Evolutionary conservation across 2,797 vertebrate genomes (phyloP), one percentile per base, ranked within the genome.

Genomic region (Acipenser oxyrinchus): DNA sequence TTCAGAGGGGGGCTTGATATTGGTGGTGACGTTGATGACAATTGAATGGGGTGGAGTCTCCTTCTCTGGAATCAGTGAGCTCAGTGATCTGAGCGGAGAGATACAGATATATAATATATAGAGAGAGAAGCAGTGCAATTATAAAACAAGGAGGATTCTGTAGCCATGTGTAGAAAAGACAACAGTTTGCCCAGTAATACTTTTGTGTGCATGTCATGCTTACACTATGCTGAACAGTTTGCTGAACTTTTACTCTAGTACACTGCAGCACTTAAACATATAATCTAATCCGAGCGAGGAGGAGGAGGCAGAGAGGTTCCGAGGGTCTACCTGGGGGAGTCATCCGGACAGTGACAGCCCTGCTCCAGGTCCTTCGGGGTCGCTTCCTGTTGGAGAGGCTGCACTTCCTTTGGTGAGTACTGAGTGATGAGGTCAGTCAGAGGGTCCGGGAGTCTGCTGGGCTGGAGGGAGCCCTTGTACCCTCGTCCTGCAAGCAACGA

Each of bases 21-120:
- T 81, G 66, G 83, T 78, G 69, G 82, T 82, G 71, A 85, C 76
- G 64, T 84, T 84, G 63, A 86, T 84, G 72, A 85, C 83, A 71
- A 84, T 81, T 63, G 82, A 81, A 72, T 81, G 69, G 13, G 83
- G 75, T 67, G 76, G 74, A 18, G 68, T 6, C 62, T 80, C 79
- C 13, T 71, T 79, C 58, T 84, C 77, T 50, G 72, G 70, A 63
- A 52, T 81, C 66, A 73, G 8, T 13, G 74, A 71, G 48, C 52
- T 73, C 3, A 64, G 51, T 64, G 64, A 64, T 75, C 78, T 80
- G 63, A 37, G 66, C 6, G 64, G 23, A 57, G 63, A 8, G 7
- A 48, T 65, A 12, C 11, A 60, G 10, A 10, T 10, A 59, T 6
- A 60, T 7, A 18, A 37, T 18, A 37, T 37, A 37, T 37, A 37